phyloP scores from a whole-genome alignment of 2,888 invertebrate species.

The Unio delphinus region DNA sequence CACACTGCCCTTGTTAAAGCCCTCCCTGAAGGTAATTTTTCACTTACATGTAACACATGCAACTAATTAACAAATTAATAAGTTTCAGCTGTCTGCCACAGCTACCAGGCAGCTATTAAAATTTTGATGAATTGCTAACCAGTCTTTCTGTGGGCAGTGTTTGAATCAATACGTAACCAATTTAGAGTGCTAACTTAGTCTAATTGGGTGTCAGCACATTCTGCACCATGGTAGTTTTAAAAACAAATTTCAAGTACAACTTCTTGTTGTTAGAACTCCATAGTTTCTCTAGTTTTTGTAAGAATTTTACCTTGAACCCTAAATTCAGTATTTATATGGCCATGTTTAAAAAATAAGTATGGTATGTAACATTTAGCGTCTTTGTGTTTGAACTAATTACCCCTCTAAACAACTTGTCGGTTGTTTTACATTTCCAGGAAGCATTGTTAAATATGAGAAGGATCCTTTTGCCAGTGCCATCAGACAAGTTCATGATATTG shows the following conservation, averaged over 20 bases:
- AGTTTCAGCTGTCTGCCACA: not conserved
- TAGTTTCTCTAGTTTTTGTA: too few relatives aligned
- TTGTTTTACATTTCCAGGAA: constrained; percentile 49
- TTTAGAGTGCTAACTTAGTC: too few relatives aligned
- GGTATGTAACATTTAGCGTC: too few relatives aligned
- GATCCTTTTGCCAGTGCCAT: constrained; percentile 67
- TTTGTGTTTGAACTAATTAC: too few relatives aligned
- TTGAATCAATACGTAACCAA: not conserved
- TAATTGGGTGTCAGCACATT: too few relatives aligned
- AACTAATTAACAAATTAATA: not conserved
- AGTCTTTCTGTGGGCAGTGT: too few relatives aligned
- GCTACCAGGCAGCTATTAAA: not conserved
- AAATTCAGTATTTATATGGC: too few relatives aligned
- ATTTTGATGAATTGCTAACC: not conserved
- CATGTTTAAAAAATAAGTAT: too few relatives aligned
- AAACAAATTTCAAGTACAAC: too few relatives aligned
- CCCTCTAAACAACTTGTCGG: not conserved
- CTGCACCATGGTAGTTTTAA: too few relatives aligned
- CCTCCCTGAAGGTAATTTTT: constrained; percentile 64
- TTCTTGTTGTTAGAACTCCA: too few relatives aligned
- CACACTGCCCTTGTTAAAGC: constrained; percentile 62
- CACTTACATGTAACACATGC: not conserved
- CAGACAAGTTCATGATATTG: constrained; percentile 55
- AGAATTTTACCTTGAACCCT: too few relatives aligned
- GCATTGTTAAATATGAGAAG: constrained; percentile 73